Evolutionary conservation across 2,888 invertebrate genomes (phyloP), one percentile per base, ranked within the genome.

Genomic region (Tortricodes alternella): DNA sequence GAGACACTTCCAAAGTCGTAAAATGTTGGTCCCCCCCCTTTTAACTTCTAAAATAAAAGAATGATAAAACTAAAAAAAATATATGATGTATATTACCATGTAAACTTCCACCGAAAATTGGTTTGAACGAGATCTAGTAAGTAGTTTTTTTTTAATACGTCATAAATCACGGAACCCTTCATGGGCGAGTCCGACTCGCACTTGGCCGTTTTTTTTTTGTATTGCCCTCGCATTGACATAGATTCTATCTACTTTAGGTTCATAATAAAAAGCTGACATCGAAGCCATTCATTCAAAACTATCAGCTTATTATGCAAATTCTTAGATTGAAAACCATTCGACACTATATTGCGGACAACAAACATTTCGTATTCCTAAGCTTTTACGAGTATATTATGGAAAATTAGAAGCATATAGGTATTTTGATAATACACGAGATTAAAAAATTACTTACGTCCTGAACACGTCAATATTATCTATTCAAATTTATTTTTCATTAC

Each of bases 291-390:
- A 49, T 48, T 49, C 34, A 41, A 55, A 55, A 53, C 46, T 61
- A 57, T 61, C 62, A 63, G 62, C 58, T 64, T 61, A 65, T 72
- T 55, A 77, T 78, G 76, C 68, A 71, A 77, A 77, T 76, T 62
- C 58, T 52, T 59, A 65, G 65, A 68, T 67, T 73, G 63, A 62
- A 51, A 67, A 66, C 64, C 64, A 61, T 43, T 43, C 43, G 56
- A 61, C 64, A 61, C 65, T 62, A 60, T 57, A 63, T 67, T 62
- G 65, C 66, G 61, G 63, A 67, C 66, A 68, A 71, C 67, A 68
- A 70, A 74, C 66, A 62, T 70, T 64, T 60, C 60, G 35, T 61
- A 61, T 60, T 70, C 19, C 11, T 68, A 64, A 63, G 68, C 55
- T 63, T 60, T 60, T 60, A n/a, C n/a, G n/a, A n/a, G n/a, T n/a